Evolutionary conservation across 2,888 invertebrate genomes (phyloP).

Genomic region (Nemotelus nigrinus): DNA sequence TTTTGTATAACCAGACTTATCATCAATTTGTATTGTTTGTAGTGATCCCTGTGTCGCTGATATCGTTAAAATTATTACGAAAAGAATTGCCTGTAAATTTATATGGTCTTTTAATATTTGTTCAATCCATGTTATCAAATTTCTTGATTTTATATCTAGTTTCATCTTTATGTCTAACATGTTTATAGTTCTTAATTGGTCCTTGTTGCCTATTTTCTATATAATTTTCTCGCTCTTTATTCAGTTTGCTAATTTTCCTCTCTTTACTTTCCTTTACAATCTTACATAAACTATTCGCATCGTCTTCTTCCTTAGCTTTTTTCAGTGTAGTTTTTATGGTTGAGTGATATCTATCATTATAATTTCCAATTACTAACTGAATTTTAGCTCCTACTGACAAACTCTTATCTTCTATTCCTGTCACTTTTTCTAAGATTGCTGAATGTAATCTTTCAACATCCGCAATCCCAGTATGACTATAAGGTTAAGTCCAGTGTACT

Average conservation of each 20-base stretch:
- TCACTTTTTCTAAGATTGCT: slow-evolving; percentile 2
- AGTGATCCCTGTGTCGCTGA: slow-evolving; percentile 1
- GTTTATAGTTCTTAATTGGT: too few species aligned
- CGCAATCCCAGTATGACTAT: background rate
- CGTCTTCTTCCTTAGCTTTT: background rate
- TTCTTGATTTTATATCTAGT: too few species aligned
- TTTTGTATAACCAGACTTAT: too few species aligned
- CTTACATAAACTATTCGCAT: background rate
- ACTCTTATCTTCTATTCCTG: slow-evolving; percentile 3
- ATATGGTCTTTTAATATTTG: too few species aligned
- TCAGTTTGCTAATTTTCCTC: background rate
- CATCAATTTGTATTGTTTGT: slow-evolving; percentile 42
- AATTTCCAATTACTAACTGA: slow-evolving; percentile 4
- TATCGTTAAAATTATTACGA: background rate
- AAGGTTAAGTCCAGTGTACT: slow-evolving; percentile 1
- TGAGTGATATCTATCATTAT: slow-evolving; percentile 20
- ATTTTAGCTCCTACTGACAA: slow-evolving; percentile 1
- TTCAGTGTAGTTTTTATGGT: background rate
- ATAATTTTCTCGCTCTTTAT: too few species aligned
- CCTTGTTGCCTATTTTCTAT: too few species aligned
- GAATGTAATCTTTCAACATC: too few species aligned
- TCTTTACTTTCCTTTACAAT: slow-evolving; percentile 7
- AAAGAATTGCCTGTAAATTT: too few species aligned
- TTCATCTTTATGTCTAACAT: too few species aligned
- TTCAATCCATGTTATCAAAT: too few species aligned